phyloP scores from a whole-genome alignment of 2,113 vertebrate species.

The Grus americana region DNA sequence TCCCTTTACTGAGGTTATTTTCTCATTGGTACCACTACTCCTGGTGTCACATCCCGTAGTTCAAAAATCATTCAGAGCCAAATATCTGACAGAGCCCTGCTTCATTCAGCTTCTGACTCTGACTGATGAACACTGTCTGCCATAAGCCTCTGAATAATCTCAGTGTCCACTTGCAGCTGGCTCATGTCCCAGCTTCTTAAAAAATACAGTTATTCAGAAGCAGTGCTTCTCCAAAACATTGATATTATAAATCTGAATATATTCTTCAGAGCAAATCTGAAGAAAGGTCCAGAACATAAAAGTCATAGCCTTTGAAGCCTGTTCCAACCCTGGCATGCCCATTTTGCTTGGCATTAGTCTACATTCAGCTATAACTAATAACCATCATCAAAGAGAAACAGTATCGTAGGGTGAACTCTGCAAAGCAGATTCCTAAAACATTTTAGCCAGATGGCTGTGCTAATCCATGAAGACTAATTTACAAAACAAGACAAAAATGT shows the following conservation, averaged over 20 bases:
- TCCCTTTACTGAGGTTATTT: not conserved
- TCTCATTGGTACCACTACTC: not conserved
- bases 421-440: not conserved
- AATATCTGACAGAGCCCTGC: not conserved
- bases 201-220: not conserved
- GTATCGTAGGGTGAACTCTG: not conserved
- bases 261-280: not conserved
- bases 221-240: not conserved
- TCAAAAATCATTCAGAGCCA: not conserved
- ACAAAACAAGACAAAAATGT: conserved; percentile 22
- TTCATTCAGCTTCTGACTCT: conserved; percentile 11
- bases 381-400: not conserved
- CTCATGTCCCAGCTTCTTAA: conserved; percentile 3
- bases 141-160: conserved; percentile 22
- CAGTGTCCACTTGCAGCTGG: conserved; percentile 15
- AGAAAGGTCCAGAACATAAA: not conserved
- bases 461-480: conserved; percentile 33
- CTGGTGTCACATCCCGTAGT: not conserved
- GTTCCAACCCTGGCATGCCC: not conserved
- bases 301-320: not conserved
- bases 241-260: not conserved
- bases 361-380: not conserved
- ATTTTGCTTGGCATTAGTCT: not conserved
- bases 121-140: not conserved
- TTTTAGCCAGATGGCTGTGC: conserved; percentile 28